A percentile compares a stretch with the other conserved stretches of the same genome.
Evolutionary conservation across 1,140 invertebrate species (phyloP).

Genomic region (Plodia interpunctella): DNA sequence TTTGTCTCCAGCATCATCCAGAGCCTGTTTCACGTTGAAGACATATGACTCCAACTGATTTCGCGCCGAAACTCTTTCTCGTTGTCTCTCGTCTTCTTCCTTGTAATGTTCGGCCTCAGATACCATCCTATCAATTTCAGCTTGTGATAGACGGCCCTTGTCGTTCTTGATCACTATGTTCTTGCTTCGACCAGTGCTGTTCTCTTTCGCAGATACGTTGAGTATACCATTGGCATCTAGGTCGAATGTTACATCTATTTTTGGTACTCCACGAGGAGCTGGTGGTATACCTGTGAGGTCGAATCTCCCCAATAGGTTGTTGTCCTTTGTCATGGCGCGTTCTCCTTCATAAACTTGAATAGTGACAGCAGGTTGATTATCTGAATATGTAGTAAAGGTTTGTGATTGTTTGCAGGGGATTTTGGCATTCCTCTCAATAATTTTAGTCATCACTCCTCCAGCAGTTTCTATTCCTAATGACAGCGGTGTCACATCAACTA

Average conservation of each 20-base stretch:
- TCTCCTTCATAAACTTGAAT: conserved; percentile 82
- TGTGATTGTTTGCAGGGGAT: conserved; percentile 79
- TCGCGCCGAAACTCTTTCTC: conserved; percentile 82
- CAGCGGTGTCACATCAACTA: conserved; percentile 70
- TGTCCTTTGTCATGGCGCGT: conserved; percentile 84
- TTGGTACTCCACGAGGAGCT: conserved; percentile 85
- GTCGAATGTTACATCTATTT: conserved; percentile 83
- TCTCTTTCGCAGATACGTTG: conserved; percentile 77
- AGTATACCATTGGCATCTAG: conserved; percentile 83
- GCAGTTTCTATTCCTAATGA: conserved; percentile 77
- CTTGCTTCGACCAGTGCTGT: conserved; percentile 83
- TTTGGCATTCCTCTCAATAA: conserved; percentile 74
- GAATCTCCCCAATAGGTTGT: conserved; percentile 85
- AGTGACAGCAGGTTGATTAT: conserved; percentile 82
- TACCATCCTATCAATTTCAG: conserved; percentile 94
- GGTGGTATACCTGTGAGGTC: conserved; percentile 87
- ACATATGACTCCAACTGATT: conserved; percentile 89
- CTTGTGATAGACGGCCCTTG: conserved; percentile 90
- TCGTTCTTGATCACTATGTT: conserved; percentile 92
- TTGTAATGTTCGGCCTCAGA: conserved; percentile 82
- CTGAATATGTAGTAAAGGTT: conserved; percentile 79
- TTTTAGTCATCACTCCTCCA: conserved; percentile 78
- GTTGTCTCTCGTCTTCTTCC: conserved; percentile 81
- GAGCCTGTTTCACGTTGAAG: conserved; percentile 84
- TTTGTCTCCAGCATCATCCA: conserved; percentile 42